phyloP scores from a whole-genome alignment of 1,140 invertebrate genomes.

The Euura lappo region DNA sequence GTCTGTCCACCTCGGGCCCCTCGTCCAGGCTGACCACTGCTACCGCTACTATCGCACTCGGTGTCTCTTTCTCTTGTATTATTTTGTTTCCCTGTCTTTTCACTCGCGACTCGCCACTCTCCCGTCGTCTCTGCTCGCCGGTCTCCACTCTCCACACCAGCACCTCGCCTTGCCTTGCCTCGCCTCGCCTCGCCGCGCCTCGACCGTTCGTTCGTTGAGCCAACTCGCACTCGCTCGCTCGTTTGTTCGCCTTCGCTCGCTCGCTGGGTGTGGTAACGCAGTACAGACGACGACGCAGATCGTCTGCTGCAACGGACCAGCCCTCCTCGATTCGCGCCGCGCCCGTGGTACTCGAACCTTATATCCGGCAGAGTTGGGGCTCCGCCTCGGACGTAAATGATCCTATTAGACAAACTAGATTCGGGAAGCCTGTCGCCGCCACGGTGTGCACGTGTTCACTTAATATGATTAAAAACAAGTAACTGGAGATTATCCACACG shows the following conservation, averaged over 20 bases:
- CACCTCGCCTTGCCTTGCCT: too few relatives aligned
- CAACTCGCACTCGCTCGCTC: slow-evolving; percentile 1
- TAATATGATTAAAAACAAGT: slow-evolving; percentile 61
- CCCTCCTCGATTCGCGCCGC: slow-evolving; percentile 41
- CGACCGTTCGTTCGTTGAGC: too few relatives aligned
- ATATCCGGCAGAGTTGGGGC: slow-evolving; percentile 46
- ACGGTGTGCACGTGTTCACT: slow-evolving; percentile 57
- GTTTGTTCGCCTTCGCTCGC: not conserved
- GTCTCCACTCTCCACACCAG: slow-evolving; percentile 17
- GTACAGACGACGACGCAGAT: slow-evolving; percentile 1
- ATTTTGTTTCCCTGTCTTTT: too few relatives aligned
- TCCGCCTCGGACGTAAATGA: slow-evolving; percentile 40
- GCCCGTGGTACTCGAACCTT: slow-evolving; percentile 48
- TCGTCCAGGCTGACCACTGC: not conserved
- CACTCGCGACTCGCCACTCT: not conserved
- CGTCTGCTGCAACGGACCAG: slow-evolving; percentile 27
- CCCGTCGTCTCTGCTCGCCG: not conserved
- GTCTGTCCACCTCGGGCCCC: not conserved
- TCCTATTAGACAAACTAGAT: slow-evolving; percentile 64
- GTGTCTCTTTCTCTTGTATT: not conserved
- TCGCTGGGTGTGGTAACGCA: slow-evolving; percentile 62
- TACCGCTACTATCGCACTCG: not conserved
- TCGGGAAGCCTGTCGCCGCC: slow-evolving; percentile 52
- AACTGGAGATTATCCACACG: slow-evolving; percentile 38
- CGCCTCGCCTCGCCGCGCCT: too few relatives aligned